Evolutionary conservation across 30 jellyfish, hydroid and myxozoan genomes (phyloP).

Genomic region (Sanderia malayensis): DNA sequence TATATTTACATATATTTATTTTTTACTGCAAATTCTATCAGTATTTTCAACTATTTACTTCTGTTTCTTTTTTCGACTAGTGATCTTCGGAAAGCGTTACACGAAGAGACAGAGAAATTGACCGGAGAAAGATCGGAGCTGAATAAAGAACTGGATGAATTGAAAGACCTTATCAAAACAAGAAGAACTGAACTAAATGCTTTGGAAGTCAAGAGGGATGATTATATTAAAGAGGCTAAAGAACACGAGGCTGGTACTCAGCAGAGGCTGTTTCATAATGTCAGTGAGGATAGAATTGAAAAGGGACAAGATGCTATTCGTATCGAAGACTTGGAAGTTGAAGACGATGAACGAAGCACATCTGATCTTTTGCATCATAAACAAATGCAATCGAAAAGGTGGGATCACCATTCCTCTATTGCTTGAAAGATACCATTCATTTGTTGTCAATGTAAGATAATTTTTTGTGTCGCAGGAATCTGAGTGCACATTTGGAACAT

Average conservation of each 20-base stretch:
- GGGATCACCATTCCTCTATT: background rate
- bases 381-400: background rate
- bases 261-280: background rate
- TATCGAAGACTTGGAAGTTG: constrained; percentile 44
- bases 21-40: too few relatives aligned
- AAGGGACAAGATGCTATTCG: constrained; percentile 19
- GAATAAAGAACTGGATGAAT: constrained; percentile 37
- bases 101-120: constrained; percentile 3
- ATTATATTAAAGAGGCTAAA: background rate
- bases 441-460: too few relatives aligned
- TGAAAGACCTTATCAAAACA: constrained; percentile 26
- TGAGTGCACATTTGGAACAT: constrained; percentile 30
- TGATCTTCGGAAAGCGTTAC: constrained; percentile 4
- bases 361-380: background rate
- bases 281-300: background rate
- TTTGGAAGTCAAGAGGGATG: constrained; percentile 7
- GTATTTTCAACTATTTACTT: too few relatives aligned
- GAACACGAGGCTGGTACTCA: background rate
- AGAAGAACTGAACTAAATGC: constrained; percentile 30
- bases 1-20: too few relatives aligned
- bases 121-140: constrained; percentile 10
- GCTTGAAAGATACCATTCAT: too few relatives aligned
- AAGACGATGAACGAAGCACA: background rate
- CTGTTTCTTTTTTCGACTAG: background rate
- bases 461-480: constrained; percentile 22